Evolutionary conservation across 2,888 invertebrate genomes (phyloP), one percentile per base, ranked within the genome.

Genomic region (Colostygia pectinataria): DNA sequence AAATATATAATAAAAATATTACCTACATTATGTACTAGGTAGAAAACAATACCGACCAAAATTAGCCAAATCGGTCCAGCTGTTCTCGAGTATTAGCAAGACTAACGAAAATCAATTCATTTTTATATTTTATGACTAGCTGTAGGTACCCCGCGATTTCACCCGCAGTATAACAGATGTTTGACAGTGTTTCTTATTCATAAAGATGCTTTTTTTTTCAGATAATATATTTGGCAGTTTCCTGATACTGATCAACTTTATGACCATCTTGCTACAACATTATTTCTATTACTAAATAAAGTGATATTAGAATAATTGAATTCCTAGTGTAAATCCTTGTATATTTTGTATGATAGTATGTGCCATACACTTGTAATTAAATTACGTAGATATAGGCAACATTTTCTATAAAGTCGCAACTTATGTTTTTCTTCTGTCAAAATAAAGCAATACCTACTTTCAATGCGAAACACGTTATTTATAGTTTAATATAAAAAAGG

Each of bases 311-410:
- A 78, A 61, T 86, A 79, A 80, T 73, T 77, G 75, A 61, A 72
- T 67, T 58, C 68, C 70, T 83, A 85, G 77, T 74, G 65, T 75
- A 70, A 82, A 81, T 83, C 81, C 80, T 52, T 90, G 88, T 89
- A 90, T 81, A 90, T 88, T 87, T 89, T 90, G 88, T 90, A 89
- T 76, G 61, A 85, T 88, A 89, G 81, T 75, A 76, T 83, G 89
- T 86, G 88, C 87, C 86, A 80, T 84, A 84, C 82, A 83, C 80
- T 65, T 81, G 83, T 86, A 87, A 82, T 84, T 78, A 78, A 86
- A 82, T 85, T 80, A 79, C 65, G 84, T 88, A 88, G 88, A 73
- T 61, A 65, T 69, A 68, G 71, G 84, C 82, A 82, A 82, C 79
- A 80, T 88, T 88, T 85, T 88, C 82, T 84, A 85, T 77, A 77